Evolutionary conservation across 1,140 invertebrate species (phyloP).

Genomic region (Brachystomella parvula): DNA sequence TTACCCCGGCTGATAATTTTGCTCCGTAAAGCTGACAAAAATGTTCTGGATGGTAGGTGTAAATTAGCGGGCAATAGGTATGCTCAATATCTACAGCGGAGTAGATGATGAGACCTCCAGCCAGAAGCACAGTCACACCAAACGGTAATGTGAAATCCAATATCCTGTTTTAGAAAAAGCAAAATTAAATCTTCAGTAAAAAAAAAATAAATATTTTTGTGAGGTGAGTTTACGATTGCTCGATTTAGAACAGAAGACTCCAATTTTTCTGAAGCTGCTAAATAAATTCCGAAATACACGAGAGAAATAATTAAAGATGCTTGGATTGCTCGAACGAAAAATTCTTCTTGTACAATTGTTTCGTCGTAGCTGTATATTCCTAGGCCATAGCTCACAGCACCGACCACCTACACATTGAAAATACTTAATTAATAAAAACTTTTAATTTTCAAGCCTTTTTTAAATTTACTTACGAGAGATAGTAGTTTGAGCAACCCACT

Average conservation of each 20-base stretch:
- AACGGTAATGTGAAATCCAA: not conserved
- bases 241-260: not conserved
- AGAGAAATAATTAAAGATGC: not conserved
- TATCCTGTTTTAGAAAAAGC: not conserved
- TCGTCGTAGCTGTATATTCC: slow-evolving; percentile 4
- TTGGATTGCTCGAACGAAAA: slow-evolving; percentile 1
- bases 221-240: slow-evolving; percentile 5
- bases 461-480: not conserved
- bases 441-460: not conserved
- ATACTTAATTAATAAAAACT: not conserved
- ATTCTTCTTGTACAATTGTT: slow-evolving; percentile 10
- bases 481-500: not conserved
- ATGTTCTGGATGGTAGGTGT: not conserved
- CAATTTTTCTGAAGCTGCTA: not conserved
- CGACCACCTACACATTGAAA: not conserved
- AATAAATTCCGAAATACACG: not conserved
- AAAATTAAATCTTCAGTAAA: not conserved
- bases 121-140: not conserved
- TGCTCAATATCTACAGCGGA: slow-evolving; percentile 3
- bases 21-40: slow-evolving; percentile 4
- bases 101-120: slow-evolving; percentile 6
- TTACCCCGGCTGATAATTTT: slow-evolving; percentile 7
- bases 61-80: not conserved
- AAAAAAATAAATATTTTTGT: not conserved
- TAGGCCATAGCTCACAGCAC: not conserved